Percentiles rank a stretch among this genome's conserved stretches.
Conservation (phyloP, 37 sponge, comb jelly and placozoan genomes). For the Petrosia ficiformis region DNA sequence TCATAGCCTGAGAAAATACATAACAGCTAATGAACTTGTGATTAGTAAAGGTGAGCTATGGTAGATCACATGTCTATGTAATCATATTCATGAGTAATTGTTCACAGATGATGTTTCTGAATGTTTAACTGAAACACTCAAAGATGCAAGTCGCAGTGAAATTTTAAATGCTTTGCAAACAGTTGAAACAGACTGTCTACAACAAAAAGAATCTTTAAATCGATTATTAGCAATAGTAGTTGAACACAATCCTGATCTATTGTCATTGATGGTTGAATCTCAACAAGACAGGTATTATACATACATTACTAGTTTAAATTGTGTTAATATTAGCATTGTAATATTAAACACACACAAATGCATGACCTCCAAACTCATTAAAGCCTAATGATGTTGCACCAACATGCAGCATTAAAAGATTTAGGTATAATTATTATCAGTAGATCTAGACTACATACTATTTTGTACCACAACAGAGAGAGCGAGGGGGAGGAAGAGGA, state of each 20-base stretch:
- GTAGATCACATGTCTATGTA: background rate
- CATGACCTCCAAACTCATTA: too few relatives aligned
- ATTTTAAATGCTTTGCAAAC: constrained; percentile 29
- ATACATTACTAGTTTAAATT: too few relatives aligned
- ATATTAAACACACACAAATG: too few relatives aligned
- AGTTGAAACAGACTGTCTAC: constrained; percentile 24
- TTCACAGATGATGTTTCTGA: too few relatives aligned
- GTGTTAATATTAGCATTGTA: too few relatives aligned
- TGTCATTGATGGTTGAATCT: constrained; percentile 49
- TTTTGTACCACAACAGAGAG: too few relatives aligned
- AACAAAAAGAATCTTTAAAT: constrained; percentile 68
- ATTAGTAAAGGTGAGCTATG: background rate
- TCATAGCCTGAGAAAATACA: background rate
- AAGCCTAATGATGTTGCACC: too few relatives aligned
- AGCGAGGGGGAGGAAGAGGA: too few relatives aligned
- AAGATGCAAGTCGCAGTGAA: constrained; percentile 21
- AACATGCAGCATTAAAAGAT: too few relatives aligned
- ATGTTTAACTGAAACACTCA: background rate
- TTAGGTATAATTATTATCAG: too few relatives aligned
- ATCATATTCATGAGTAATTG: too few relatives aligned
- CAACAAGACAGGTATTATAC: constrained; percentile 13
- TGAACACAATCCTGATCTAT: constrained; percentile 56
- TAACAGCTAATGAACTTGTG: background rate
- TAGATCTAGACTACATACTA: too few relatives aligned
- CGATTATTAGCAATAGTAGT: constrained; percentile 64